Conservation (phyloP, 2,888 invertebrate species). For the Hemistola chrysoprasaria region DNA sequence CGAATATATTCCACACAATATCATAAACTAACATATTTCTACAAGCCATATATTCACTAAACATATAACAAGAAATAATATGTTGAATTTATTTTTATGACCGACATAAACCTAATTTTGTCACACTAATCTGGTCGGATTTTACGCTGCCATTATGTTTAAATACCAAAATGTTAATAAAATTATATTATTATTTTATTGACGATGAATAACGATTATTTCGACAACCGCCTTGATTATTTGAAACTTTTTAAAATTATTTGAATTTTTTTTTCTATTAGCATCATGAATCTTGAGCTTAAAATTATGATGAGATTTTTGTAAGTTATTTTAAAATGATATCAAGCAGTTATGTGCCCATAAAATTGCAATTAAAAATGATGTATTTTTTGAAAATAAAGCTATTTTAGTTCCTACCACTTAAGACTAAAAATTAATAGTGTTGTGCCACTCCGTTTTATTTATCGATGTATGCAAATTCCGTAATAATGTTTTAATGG, state of each 20-base stretch:
- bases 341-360: too few species aligned
- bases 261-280: too few species aligned
- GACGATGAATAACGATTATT: slow-evolving; percentile 31
- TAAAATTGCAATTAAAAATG: too few species aligned
- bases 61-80: slow-evolving; percentile 4
- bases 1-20: too few species aligned
- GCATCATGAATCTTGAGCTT: too few species aligned
- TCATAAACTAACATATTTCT: not conserved
- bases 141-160: slow-evolving; percentile 21
- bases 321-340: too few species aligned
- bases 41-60: not conserved
- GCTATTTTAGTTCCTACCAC: too few species aligned
- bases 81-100: slow-evolving; percentile 16
- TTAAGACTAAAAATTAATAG: slow-evolving; percentile 47
- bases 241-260: slow-evolving; percentile 2
- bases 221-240: slow-evolving; percentile 20
- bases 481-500: slow-evolving; percentile 71
- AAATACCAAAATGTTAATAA: slow-evolving; percentile 17
- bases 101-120: slow-evolving; percentile 23
- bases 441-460: slow-evolving; percentile 47
- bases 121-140: slow-evolving; percentile 20
- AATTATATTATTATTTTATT: slow-evolving; percentile 31
- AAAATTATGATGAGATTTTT: too few species aligned
- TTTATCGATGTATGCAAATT: slow-evolving; percentile 70
- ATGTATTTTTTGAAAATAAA: too few species aligned